These are phyloP conservation scores for Brachyopa scutellaris DNA, from an alignment of 2,888 invertebrate genomes.

Conservation along the genomic window DNA sequence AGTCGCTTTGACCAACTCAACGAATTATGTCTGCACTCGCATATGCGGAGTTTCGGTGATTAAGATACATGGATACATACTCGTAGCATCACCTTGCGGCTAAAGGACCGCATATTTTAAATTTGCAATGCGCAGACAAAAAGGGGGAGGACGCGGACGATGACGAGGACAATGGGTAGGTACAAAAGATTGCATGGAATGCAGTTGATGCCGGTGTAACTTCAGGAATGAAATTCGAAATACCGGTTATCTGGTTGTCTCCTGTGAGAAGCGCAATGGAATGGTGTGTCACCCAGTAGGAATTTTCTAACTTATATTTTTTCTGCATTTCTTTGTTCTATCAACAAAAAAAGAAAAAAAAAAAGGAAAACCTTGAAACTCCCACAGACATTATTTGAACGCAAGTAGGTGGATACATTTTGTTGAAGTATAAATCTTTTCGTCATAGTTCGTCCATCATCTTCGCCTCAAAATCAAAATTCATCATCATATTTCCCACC, in stretches of 20 bases:
- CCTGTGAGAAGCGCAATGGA: not conserved
- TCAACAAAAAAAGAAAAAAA: too few relatives aligned
- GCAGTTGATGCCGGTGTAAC: not conserved
- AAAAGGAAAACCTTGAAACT: not conserved
- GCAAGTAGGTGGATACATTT: constrained; percentile 30
- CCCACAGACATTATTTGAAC: not conserved
- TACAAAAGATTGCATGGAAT: constrained; percentile 7
- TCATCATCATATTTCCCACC: constrained; percentile 4
- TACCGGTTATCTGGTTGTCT: too few relatives aligned
- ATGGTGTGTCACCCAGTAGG: constrained; percentile 25
- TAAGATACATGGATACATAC: constrained; percentile 44
- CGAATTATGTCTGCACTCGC: constrained; percentile 33
- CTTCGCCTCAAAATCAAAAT: not conserved
- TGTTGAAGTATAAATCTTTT: constrained; percentile 1
- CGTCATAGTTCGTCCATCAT: constrained; percentile 1
- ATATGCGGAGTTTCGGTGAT: constrained; percentile 38
- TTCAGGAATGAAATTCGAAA: not conserved
- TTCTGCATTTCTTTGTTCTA: not conserved
- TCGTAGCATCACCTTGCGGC: constrained; percentile 57
- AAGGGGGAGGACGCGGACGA: not conserved
- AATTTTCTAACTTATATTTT: constrained; percentile 32
- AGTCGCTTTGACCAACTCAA: constrained; percentile 42
- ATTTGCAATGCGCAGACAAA: constrained; percentile 4
- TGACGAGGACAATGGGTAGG: not conserved
- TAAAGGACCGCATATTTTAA: constrained; percentile 34